Conservation (phyloP, 2,113 vertebrate species). For the Microcebus lehilahytsara region DNA sequence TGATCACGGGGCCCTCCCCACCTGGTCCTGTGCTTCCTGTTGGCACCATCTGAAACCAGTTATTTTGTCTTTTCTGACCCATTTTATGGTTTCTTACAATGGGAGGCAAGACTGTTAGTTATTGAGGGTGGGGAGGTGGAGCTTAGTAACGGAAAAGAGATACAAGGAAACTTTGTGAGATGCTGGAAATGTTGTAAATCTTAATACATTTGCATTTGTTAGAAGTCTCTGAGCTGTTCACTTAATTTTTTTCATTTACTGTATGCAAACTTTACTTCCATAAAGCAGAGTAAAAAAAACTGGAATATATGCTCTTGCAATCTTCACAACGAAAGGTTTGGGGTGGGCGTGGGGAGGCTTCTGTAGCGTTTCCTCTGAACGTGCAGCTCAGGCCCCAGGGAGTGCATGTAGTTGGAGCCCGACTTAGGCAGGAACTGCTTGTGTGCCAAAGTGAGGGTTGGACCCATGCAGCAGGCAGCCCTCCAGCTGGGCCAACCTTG, state of each 20-base stretch:
- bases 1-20: background rate
- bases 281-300: background rate
- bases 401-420: fast-evolving
- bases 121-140: background rate
- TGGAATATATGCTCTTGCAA: background rate
- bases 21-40: background rate
- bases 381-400: background rate
- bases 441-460: background rate
- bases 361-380: background rate
- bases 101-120: background rate
- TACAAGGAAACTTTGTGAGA: background rate
- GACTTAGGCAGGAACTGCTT: no score
- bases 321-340: no score
- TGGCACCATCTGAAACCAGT: background rate
- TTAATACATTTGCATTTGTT: background rate
- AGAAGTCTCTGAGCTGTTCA: background rate
- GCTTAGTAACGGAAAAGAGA: background rate
- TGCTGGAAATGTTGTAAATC: background rate
- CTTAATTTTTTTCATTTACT: background rate
- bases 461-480: background rate
- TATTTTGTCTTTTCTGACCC: background rate
- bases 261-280: background rate
- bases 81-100: background rate
- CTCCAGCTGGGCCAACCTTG: background rate
- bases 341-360: no score